Evolutionary conservation across 2,888 invertebrate species (phyloP), one percentile per base, ranked within the genome.

Genomic region (Agonum fuliginosum): DNA sequence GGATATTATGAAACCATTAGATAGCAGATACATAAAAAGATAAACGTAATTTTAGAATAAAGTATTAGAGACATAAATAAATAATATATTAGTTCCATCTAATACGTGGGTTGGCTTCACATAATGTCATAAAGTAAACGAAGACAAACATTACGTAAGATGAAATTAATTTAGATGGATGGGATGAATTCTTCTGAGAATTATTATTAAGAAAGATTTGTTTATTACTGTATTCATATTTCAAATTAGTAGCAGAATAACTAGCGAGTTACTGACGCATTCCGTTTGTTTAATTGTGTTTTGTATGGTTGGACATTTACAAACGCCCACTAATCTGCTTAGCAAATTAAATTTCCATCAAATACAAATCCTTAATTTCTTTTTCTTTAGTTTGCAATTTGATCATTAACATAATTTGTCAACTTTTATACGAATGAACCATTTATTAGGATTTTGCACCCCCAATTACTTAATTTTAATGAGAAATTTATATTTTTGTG

Each of bases 1-100:
- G 37, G 12, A 12, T 67, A 67, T 67, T 67, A 67, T 67, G 67
- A 41, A 67, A 67, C 41, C 41, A 67, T 67, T 67, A 67, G 14
- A 19, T 34, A 3, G 20, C 14, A 67, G 67, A 67, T 67, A 41
- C 37, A 41, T 41, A 67, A 67, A 67, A 41, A 67, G 67, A 67
- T 67, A 67, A 54, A 54, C n/a, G 1, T n/a, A 20, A 67, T 41
- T 62, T 67, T 20, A 67, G 67, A 67, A 41, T 67, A 37, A 62
- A 62, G 17, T 46, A 46, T 46, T 46, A 17, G 37, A 37, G 14
- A 46, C 46, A 46, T 62, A 62, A 30, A 30, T 62, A 62, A 62
- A 62, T 62, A 62, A 30, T 62, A 62, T 62, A 62, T 62, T 30
- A 62, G 58, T 62, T 62, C 30, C 17, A 62, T 62, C 24, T 54